Percentiles rank a stretch among this genome's conserved stretches.
phyloP scores from a whole-genome alignment of 2,888 invertebrate genomes.

The Latheticus oryzae region DNA sequence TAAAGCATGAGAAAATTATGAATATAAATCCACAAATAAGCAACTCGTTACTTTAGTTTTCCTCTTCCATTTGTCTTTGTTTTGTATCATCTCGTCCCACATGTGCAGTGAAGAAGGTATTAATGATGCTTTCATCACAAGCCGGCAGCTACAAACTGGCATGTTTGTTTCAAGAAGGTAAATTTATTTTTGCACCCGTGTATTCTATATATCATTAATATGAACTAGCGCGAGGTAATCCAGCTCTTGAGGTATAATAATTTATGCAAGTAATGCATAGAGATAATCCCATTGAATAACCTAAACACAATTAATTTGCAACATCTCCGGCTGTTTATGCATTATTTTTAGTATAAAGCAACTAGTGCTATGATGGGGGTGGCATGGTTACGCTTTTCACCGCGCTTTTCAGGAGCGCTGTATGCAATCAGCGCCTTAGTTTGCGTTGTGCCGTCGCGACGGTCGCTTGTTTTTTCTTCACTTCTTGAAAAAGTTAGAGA shows the following conservation, averaged over 20 bases:
- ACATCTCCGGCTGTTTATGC: slow-evolving; percentile 15
- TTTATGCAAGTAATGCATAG: slow-evolving; percentile 23
- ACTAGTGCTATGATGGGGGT: slow-evolving; percentile 36
- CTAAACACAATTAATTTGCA: slow-evolving; percentile 26
- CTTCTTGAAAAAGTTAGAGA: slow-evolving; percentile 16
- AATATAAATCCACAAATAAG: slow-evolving; percentile 27
- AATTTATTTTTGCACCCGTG: slow-evolving; percentile 9
- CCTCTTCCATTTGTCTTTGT: slow-evolving; percentile 28
- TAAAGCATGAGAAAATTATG: too few relatives aligned
- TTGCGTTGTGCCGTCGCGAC: slow-evolving; percentile 41
- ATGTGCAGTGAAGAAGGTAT: slow-evolving; percentile 22
- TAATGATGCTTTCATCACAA: slow-evolving; percentile 32
- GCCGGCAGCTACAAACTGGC: slow-evolving; percentile 5
- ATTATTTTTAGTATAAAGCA: slow-evolving; percentile 34
- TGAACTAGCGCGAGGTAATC: slow-evolving; percentile 24
- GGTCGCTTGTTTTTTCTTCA: slow-evolving; percentile 25
- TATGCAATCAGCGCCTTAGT: slow-evolving; percentile 36
- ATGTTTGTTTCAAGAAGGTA: slow-evolving; percentile 23
- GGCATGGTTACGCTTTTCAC: slow-evolving; percentile 36
- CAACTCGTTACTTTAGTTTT: slow-evolving; percentile 8
- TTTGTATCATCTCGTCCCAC: slow-evolving; percentile 24
- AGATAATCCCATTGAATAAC: slow-evolving; percentile 3
- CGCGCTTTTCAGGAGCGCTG: slow-evolving; percentile 37
- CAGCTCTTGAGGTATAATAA: slow-evolving; percentile 3
- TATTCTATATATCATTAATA: slow-evolving; percentile 17